A percentile compares a stretch with the other conserved stretches of the same genome.
Conservation (phyloP, 92 coral and sea anemone species). For the Isaurus tuberculatus region DNA sequence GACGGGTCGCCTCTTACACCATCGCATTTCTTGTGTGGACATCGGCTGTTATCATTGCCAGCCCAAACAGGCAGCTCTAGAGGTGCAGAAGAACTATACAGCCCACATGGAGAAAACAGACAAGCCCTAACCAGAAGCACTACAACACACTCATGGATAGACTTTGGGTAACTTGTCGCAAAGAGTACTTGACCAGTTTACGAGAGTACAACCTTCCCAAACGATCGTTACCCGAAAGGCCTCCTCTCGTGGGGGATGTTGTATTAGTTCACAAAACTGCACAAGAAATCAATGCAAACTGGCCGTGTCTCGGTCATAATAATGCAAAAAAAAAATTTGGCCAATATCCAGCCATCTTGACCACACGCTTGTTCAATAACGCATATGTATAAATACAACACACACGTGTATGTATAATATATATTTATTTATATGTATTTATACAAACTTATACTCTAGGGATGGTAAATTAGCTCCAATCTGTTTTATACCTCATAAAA, state of each 20-base stretch:
- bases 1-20: slow-evolving; percentile 45
- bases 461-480: too few species aligned
- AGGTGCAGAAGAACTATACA: slow-evolving; percentile 32
- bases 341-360: too few species aligned
- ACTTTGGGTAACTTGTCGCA: slow-evolving; percentile 5
- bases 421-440: too few species aligned
- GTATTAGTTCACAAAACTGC: slow-evolving; percentile 8
- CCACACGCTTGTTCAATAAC: too few species aligned
- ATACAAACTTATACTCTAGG: too few species aligned
- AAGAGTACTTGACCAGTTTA: background rate
- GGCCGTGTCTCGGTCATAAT: too few species aligned
- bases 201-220: slow-evolving; percentile 1
- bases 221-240: slow-evolving; percentile 3
- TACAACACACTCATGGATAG: slow-evolving; percentile 18
- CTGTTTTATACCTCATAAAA: too few species aligned
- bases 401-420: too few species aligned
- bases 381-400: too few species aligned
- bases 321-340: too few species aligned
- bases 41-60: slow-evolving; percentile 22
- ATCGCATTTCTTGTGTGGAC: slow-evolving; percentile 45
- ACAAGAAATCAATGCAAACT: slow-evolving; percentile 23
- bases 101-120: slow-evolving; percentile 33
- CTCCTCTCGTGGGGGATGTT: slow-evolving; percentile 16
- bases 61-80: slow-evolving; percentile 42
- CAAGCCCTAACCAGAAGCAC: slow-evolving; percentile 13